A percentile compares a stretch with the other conserved stretches of the same genome.
Conservation (phyloP, 2,797 vertebrate genomes). For the Champsocephalus esox region DNA sequence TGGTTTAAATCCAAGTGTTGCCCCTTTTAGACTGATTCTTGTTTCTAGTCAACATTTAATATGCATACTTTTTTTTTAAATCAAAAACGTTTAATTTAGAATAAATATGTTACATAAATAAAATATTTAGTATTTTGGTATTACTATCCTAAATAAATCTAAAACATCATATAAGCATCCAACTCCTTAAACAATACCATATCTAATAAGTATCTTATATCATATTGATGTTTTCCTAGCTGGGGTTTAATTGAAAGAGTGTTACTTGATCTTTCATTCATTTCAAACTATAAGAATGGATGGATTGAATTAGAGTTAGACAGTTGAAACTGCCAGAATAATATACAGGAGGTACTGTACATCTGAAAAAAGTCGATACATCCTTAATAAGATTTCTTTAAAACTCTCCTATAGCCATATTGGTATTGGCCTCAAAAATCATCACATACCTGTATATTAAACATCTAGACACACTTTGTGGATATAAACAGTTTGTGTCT, state of each 20-base stretch:
- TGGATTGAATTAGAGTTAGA: neutral
- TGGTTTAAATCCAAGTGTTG: neutral
- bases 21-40: neutral
- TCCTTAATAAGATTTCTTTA: neutral
- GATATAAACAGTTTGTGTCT: slow-evolving; percentile 17
- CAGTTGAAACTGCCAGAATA: neutral
- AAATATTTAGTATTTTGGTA: neutral
- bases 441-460: neutral
- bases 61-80: neutral
- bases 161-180: neutral
- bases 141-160: neutral
- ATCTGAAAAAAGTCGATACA: neutral
- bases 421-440: neutral
- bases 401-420: neutral
- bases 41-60: neutral
- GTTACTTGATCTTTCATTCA: neutral
- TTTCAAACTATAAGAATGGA: neutral
- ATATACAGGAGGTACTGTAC: too few species aligned
- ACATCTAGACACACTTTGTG: slow-evolving; percentile 23
- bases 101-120: too few species aligned
- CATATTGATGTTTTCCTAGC: neutral
- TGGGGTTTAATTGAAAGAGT: neutral
- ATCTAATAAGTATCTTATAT: neutral
- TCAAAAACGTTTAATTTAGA: too few species aligned
- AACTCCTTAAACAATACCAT: neutral